Base-by-base conservation (phyloP, 2,888 invertebrate species). In the Heliconius sara region DNA sequence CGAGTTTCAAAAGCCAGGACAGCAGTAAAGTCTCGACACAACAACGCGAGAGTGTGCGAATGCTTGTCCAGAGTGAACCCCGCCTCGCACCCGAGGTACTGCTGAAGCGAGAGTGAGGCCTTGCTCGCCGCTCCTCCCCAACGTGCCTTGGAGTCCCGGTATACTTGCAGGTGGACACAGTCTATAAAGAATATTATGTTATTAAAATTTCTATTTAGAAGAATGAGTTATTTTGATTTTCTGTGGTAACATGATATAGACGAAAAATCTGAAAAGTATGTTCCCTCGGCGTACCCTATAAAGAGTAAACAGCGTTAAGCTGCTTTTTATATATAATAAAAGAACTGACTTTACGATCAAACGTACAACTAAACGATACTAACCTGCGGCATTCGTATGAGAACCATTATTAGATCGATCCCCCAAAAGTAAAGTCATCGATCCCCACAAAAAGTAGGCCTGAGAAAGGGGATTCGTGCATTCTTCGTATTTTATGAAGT, bases 51-150 rank as follows among this genome's bases (percentile, higher is more conserved):
- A 73, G 98, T 98, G 93, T 98, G 97, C 82, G 97, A 97, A 94
- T 98, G 98, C 93, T 98, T 98, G 95, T 98, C 98, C 88, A 98
- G 96, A 79, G 98, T 97, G 94, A 98, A 98, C 84, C 98, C 97
- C 81, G 97, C 96, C 95, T 98, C 98, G 87, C 97, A 96, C 82
- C 98, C 98, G 81, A 98, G 96, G 95, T 97, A 98, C 87, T 97
- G 97, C 92, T 98, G 97, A 89, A 98, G 96, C 81, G 98, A 97
- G 81, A 98, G 96, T 80, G 98, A 97, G 39, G 98, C 97, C 95
- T 98, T 98, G 86, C 97, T 90, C 96, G 82, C 89, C 83, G 84
- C 89, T 95, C 75, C 96, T 95, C 57, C 95, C 95, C 82, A 97
- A 87, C 97, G 96, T 89, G 97, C 97, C 89, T 97, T 97, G 88